Percentiles rank a stretch among this genome's conserved stretches.
These are phyloP conservation scores for Ophion ventricosus DNA, from an alignment of 2,888 invertebrate species.

Conservation along the genomic window DNA sequence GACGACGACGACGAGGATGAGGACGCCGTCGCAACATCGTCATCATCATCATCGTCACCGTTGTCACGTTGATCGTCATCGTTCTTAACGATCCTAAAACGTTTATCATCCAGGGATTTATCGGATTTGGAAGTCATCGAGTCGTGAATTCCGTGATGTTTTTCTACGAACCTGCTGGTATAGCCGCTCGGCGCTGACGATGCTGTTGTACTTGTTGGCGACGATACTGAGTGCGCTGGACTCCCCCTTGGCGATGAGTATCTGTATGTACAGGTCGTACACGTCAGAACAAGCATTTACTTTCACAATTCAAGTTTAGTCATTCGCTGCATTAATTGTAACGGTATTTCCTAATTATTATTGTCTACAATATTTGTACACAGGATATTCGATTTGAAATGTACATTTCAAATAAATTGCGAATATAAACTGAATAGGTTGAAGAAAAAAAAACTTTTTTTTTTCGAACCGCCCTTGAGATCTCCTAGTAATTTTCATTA, in stretches of 20 bases:
- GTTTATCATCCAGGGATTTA: slow-evolving; percentile 81
- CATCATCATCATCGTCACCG: slow-evolving; percentile 54
- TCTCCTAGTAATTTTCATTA: background rate
- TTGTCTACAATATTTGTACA: background rate
- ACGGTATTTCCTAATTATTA: background rate
- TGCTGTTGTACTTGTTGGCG: slow-evolving; percentile 72
- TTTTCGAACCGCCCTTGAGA: background rate
- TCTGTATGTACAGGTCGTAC: slow-evolving; percentile 74
- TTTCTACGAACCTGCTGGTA: slow-evolving; percentile 86
- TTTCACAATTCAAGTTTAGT: background rate
- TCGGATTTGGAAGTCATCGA: slow-evolving; percentile 79
- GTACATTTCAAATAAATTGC: background rate
- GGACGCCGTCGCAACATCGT: slow-evolving; percentile 61
- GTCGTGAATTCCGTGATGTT: slow-evolving; percentile 78
- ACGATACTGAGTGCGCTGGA: slow-evolving; percentile 80
- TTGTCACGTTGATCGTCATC: slow-evolving; percentile 61
- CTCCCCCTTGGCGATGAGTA: slow-evolving; percentile 81
- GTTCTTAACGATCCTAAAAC: slow-evolving; percentile 80
- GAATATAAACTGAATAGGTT: background rate
- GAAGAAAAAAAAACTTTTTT: background rate
- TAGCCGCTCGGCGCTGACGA: slow-evolving; percentile 84
- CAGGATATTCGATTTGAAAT: background rate
- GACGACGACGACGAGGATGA: slow-evolving; percentile 58
- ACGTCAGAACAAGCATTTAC: slow-evolving; percentile 49
- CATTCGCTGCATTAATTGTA: background rate